Percentiles rank a stretch among this genome's conserved stretches.
Conservation (phyloP, 2,797 vertebrate genomes). For the Alca torda region DNA sequence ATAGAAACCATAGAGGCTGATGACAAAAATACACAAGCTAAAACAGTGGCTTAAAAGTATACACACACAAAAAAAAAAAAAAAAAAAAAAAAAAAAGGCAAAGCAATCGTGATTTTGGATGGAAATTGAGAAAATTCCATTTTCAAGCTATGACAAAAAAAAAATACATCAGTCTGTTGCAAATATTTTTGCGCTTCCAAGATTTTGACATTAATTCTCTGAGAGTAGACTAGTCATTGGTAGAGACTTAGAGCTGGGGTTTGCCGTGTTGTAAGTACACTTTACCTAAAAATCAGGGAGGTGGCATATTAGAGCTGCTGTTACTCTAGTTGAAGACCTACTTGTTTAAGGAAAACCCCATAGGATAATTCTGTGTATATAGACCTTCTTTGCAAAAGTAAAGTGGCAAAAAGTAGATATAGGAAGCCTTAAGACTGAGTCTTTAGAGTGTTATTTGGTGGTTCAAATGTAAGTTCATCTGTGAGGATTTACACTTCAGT, state of each 20-base stretch:
- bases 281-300: not conserved
- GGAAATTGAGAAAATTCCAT: not conserved
- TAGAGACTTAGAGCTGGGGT: not conserved
- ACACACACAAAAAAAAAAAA: no score
- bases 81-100: not conserved
- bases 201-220: not conserved
- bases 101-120: not conserved
- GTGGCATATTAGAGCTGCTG: not conserved
- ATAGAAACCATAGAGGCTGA: not conserved
- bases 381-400: not conserved
- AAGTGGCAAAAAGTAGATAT: not conserved
- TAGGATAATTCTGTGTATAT: not conserved
- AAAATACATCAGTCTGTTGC: not conserved
- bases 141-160: not conserved
- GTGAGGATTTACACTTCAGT: fast-evolving
- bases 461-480: not conserved
- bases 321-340: not conserved
- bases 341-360: not conserved
- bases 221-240: not conserved
- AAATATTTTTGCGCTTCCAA: not conserved
- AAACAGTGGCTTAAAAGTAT: not conserved
- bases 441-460: not conserved
- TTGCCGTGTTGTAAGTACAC: not conserved
- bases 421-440: not conserved
- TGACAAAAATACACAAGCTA: not conserved